phyloP scores from a whole-genome alignment of 2,113 vertebrate genomes.

The Zosterops pallidus region DNA sequence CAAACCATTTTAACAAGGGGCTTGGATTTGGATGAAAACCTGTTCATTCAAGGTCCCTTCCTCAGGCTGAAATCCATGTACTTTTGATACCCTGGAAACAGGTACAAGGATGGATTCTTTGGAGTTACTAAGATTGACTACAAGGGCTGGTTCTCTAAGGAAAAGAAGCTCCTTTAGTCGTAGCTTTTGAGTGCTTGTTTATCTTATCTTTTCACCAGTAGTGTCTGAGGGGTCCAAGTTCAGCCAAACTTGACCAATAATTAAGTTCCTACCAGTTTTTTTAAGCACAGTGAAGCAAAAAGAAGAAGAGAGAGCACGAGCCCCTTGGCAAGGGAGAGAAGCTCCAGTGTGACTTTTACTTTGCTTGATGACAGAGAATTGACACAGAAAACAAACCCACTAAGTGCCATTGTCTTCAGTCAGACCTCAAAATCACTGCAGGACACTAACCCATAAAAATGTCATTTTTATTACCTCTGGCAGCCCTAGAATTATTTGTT shows the following conservation, averaged over 20 bases:
- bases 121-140: neutral
- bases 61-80: neutral
- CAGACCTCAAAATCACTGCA: neutral
- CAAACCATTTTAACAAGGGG: neutral
- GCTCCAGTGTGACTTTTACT: neutral
- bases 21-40: neutral
- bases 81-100: neutral
- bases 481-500: neutral
- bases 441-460: neutral
- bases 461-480: neutral
- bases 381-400: neutral
- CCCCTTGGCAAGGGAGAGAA: neutral
- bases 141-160: neutral
- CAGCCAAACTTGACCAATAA: neutral
- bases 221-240: neutral
- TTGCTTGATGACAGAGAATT: neutral
- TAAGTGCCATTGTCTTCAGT: neutral
- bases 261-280: neutral
- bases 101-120: accelerated
- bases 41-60: neutral
- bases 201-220: neutral
- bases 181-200: neutral
- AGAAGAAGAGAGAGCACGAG: accelerated
- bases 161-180: neutral
- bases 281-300: neutral